Conservation (phyloP, 2,888 invertebrate genomes). For the Lathronympha strigana region DNA sequence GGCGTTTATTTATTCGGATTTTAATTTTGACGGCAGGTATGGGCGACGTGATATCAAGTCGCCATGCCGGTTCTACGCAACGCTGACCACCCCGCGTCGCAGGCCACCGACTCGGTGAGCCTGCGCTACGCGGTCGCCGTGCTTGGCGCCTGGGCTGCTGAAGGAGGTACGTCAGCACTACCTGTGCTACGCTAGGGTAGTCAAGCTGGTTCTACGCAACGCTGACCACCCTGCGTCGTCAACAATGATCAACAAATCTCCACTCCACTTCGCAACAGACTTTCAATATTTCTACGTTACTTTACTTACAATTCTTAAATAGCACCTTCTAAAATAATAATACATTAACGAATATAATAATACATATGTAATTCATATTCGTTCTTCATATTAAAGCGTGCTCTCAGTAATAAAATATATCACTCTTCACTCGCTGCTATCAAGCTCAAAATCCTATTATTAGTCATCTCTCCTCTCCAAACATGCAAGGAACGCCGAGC, state of each 20-base stretch:
- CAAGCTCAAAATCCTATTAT: neutral
- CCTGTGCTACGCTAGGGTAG: too few relatives aligned
- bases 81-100: conserved; percentile 67
- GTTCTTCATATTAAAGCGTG: too few relatives aligned
- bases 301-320: too few relatives aligned
- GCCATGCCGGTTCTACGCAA: conserved; percentile 63
- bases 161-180: conserved; percentile 59
- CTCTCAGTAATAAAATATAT: too few relatives aligned
- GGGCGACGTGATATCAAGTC: conserved; percentile 34
- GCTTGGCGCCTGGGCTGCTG: conserved; percentile 72
- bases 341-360: too few relatives aligned
- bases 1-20: neutral
- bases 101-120: conserved; percentile 60
- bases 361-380: too few relatives aligned
- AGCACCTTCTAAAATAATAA: too few relatives aligned
- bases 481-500: conserved; percentile 3
- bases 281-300: too few relatives aligned
- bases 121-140: conserved; percentile 72
- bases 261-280: too few relatives aligned
- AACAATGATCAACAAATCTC: too few relatives aligned
- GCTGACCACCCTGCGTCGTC: too few relatives aligned
- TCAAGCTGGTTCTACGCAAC: conserved; percentile 59
- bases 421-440: neutral
- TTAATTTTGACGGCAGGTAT: conserved; percentile 53
- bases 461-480: neutral